Conservation (phyloP, 2,888 invertebrate genomes). For the Nomada flava region DNA sequence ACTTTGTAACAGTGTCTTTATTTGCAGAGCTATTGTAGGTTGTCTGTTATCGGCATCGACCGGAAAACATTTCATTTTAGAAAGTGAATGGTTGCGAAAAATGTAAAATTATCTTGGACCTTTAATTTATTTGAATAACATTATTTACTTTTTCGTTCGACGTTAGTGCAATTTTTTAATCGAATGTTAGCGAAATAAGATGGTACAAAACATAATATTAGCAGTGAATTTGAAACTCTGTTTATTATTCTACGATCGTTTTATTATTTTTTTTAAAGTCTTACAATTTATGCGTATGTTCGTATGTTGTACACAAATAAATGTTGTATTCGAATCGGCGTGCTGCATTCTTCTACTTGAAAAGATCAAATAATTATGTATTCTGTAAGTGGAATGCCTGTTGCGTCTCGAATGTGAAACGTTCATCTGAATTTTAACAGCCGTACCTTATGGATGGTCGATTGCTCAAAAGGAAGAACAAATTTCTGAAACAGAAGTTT, state of each 20-base stretch:
- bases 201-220: too few species aligned
- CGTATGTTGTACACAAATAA: too few species aligned
- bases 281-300: background rate
- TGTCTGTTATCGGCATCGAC: conserved; percentile 13
- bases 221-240: background rate
- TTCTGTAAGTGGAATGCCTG: background rate
- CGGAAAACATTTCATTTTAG: background rate
- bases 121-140: background rate
- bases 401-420: too few species aligned
- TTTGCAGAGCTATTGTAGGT: background rate
- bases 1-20: conserved; percentile 4
- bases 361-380: background rate
- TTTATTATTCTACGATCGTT: background rate
- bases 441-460: background rate
- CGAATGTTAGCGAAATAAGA: too few species aligned
- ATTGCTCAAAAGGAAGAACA: background rate
- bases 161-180: background rate
- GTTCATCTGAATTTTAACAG: background rate
- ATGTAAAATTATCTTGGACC: background rate
- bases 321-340: too few species aligned
- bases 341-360: too few species aligned
- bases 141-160: background rate
- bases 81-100: background rate
- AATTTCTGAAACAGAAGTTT: background rate
- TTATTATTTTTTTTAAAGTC: background rate